phyloP scores from a whole-genome alignment of 1,140 invertebrate genomes.

The Paramacrobiotus metropolitanus region DNA sequence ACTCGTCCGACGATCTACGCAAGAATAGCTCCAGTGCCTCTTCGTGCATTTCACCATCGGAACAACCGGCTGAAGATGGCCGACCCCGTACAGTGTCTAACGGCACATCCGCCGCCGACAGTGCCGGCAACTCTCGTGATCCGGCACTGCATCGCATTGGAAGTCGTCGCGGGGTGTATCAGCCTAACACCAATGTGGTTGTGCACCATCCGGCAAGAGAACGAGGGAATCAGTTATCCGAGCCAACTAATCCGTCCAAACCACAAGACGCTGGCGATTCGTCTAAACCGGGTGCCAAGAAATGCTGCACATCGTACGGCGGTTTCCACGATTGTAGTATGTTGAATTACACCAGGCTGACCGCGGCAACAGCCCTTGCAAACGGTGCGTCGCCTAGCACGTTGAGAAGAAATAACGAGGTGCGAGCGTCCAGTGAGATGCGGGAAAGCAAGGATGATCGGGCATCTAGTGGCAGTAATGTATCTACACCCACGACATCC shows the following conservation, averaged over 20 bases:
- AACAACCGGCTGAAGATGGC: neutral
- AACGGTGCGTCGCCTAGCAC: too few species aligned
- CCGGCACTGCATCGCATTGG: neutral
- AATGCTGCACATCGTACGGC: neutral
- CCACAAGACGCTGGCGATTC: too few species aligned
- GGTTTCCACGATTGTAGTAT: neutral
- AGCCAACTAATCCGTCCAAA: too few species aligned
- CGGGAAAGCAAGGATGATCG: too few species aligned
- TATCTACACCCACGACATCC: too few species aligned
- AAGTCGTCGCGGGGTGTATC: neutral
- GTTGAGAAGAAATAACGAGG: too few species aligned
- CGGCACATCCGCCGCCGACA: too few species aligned
- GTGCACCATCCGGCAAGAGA: neutral
- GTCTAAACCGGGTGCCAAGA: neutral
- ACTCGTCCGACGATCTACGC: neutral
- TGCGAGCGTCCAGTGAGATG: too few species aligned
- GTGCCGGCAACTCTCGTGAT: neutral
- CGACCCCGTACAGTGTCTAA: too few species aligned
- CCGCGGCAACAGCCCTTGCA: neutral
- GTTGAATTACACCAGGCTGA: neutral
- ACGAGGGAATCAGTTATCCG: too few species aligned
- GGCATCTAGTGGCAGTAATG: too few species aligned
- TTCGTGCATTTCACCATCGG: neutral
- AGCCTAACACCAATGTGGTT: neutral
- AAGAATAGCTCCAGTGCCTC: neutral